Conservation (phyloP, 2,113 vertebrate species). For the Onychostoma macrolepis region DNA sequence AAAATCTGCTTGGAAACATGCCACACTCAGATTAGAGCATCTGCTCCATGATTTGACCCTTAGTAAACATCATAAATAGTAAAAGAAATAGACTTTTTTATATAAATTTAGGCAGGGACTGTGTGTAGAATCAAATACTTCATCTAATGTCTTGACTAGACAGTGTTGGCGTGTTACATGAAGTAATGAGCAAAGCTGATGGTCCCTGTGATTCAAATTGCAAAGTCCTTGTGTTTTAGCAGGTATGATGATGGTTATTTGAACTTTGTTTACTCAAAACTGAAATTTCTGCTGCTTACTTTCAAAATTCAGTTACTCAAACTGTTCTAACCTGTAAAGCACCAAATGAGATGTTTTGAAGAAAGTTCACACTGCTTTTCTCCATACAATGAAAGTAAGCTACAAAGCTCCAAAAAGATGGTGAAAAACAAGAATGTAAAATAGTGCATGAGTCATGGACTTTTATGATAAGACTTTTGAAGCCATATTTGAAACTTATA, state of each 20-base stretch:
- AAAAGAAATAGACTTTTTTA: neutral
- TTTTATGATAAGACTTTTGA: neutral
- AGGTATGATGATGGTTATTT: neutral
- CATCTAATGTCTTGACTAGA: neutral
- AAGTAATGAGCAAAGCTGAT: neutral
- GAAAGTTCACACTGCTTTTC: neutral
- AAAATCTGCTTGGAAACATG: constrained; percentile 15
- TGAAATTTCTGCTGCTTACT: neutral
- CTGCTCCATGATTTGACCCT: constrained; percentile 10
- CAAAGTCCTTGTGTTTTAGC: neutral
- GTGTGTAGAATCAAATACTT: neutral
- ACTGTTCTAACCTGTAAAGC: neutral
- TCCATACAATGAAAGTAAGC: neutral
- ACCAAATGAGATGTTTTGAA: neutral
- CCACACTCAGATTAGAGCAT: constrained; percentile 1
- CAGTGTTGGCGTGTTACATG: neutral
- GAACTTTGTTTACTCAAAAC: neutral
- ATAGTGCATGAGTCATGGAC: too few relatives aligned
- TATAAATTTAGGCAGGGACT: too few relatives aligned
- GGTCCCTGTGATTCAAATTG: neutral
- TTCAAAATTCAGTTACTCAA: neutral
- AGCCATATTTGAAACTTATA: neutral
- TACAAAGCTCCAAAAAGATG: neutral
- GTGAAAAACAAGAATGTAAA: neutral
- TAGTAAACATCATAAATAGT: neutral